Evolutionary conservation across 2,113 vertebrate genomes (phyloP), one percentile per base, ranked within the genome.

Genomic region (Lota lota): DNA sequence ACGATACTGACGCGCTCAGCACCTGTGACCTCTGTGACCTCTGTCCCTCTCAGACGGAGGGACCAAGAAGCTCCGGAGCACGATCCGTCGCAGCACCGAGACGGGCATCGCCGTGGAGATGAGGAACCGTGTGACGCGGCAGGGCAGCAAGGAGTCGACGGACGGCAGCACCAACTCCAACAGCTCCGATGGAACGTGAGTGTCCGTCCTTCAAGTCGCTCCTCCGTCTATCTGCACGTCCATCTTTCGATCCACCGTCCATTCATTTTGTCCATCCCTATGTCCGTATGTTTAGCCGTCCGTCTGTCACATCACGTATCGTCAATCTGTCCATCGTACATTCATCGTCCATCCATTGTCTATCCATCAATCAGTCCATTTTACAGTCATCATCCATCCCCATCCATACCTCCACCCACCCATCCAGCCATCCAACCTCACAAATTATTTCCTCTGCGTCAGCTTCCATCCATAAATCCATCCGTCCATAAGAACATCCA

Each of bases 91-190:
- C 70, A 99, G 97, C 93, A 99, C 97, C 0, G 97, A 99, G 93
- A 99, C 97, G 0, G 97, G 97, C 66, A 98, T 99, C 8, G 97
- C 97, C 0, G 96, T 98, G 88, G 97, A 99, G 92, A 96, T 99
- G 97, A 91, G 96, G 79, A 98, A 94, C 83, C 89, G 97, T 0
- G 92, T 99, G 22, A 97, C 95, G 0, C 93, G 97, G 76, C 97
- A 99, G 77, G 94, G 97, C 82, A 99, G 97, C 88, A 94, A 96
- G 28, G 97, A 99, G 50, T 99, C 97, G 21, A 99, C 97, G 0
- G 97, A 98, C 0, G 97, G 96, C 77, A 98, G 97, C 91, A 99
- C 96, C 84, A 99, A 99, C 91, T 99, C 97, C 79, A 98, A 97
- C 89, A 99, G 97, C 93, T 99, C 97, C 0, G 97, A 99, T 0